phyloP scores from a whole-genome alignment of 2,888 invertebrate species.

The Drosophila prostipennis region DNA sequence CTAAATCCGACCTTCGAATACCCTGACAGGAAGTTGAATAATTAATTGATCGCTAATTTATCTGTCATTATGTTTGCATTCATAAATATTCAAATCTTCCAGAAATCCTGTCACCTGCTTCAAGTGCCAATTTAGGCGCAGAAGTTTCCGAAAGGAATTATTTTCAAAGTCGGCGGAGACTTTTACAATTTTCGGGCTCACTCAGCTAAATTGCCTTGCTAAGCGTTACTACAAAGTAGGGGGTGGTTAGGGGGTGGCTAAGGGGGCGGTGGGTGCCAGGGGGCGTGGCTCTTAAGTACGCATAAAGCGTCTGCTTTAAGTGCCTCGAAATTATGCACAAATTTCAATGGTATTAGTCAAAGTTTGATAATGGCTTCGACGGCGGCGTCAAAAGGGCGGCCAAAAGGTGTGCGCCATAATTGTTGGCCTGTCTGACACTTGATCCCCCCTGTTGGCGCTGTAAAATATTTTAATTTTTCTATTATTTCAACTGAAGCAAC shows the following conservation, averaged over 20 bases:
- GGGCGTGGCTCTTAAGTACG: conserved; percentile 53
- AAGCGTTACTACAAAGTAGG: conserved; percentile 13
- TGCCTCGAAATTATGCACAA: conserved; percentile 59
- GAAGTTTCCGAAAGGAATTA: conserved; percentile 24
- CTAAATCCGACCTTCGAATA: background rate
- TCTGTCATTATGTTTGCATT: background rate
- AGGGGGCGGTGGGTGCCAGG: background rate
- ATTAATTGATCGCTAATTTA: conserved; percentile 9
- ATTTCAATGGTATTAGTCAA: conserved; percentile 61
- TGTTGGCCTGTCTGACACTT: conserved; percentile 40
- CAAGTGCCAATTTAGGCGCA: conserved; percentile 20
- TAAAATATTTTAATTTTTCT: conserved; percentile 49
- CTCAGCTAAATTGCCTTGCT: conserved; percentile 48
- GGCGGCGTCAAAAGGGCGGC: conserved; percentile 3
- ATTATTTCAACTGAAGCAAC: conserved; percentile 52
- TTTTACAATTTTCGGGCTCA: conserved; percentile 35
- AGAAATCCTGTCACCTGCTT: conserved; percentile 13
- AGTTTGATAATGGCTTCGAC: conserved; percentile 52
- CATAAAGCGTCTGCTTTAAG: conserved; percentile 58
- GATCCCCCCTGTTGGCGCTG: conserved; percentile 21
- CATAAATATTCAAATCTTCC: conserved; percentile 15
- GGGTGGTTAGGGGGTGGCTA: background rate
- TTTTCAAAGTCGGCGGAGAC: conserved; percentile 27
- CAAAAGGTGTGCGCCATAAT: conserved; percentile 49
- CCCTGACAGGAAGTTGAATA: background rate